Conservation (phyloP, 2,113 vertebrate species). For the Toxotes chatareus region DNA sequence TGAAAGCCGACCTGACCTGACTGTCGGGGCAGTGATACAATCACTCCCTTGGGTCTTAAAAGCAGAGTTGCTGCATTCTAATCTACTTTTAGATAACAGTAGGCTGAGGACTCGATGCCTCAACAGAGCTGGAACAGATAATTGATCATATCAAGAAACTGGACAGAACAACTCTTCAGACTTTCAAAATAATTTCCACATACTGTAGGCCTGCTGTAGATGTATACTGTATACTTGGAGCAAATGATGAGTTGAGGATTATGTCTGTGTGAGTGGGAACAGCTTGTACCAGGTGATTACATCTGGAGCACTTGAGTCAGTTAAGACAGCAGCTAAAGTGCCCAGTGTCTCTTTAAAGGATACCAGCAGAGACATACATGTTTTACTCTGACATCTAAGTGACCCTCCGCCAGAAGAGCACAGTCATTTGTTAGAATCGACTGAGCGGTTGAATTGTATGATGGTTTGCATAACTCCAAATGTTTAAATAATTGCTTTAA, state of each 20-base stretch:
- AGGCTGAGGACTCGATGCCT: conserved; percentile 15
- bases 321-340: conserved; percentile 6
- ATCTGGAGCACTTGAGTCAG: conserved; percentile 3
- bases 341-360: not conserved
- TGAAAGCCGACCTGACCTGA: not conserved
- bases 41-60: not conserved
- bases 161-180: not conserved
- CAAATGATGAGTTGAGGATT: conserved; percentile 5
- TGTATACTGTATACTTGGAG: not conserved
- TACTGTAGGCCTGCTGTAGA: not conserved
- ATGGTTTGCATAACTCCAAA: not conserved
- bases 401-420: not conserved
- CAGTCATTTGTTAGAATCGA: not conserved
- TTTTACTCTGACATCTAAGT: not conserved
- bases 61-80: not conserved
- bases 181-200: not conserved
- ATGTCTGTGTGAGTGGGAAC: conserved; percentile 6
- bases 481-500: not conserved
- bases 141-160: not conserved
- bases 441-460: not conserved
- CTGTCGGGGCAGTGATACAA: not conserved
- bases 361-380: not conserved
- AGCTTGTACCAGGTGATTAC: not conserved
- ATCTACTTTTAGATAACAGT: conserved; percentile 19
- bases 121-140: not conserved